Conservation (phyloP, 2,113 vertebrate genomes). For the Callopanchax toddi region DNA sequence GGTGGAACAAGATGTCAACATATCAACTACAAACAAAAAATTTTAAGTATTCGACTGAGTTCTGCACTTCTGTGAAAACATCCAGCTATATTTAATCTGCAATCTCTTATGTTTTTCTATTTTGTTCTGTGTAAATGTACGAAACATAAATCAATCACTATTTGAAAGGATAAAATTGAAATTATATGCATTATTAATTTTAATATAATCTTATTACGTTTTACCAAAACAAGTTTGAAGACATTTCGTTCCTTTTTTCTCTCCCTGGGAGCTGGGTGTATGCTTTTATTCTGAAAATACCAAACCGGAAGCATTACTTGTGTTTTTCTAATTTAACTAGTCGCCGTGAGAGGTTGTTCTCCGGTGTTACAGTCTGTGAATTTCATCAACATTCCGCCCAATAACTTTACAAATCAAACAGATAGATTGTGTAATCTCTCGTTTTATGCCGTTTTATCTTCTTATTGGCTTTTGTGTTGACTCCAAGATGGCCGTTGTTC, state of each 20-base stretch:
- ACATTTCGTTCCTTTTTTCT: too few relatives aligned
- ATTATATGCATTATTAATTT: too few relatives aligned
- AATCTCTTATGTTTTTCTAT: not conserved
- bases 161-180: too few relatives aligned
- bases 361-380: not conserved
- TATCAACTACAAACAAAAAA: too few relatives aligned
- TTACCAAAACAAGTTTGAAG: too few relatives aligned
- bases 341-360: not conserved
- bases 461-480: not conserved
- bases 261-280: too few relatives aligned
- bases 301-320: not conserved
- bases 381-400: not conserved
- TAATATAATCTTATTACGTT: too few relatives aligned
- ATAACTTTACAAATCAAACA: not conserved
- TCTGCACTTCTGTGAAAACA: too few relatives aligned
- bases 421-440: accelerated
- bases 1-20: too few relatives aligned
- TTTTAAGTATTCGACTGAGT: too few relatives aligned
- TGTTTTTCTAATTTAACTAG: accelerated
- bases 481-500: slow-evolving; percentile 7
- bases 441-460: not conserved
- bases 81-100: not conserved
- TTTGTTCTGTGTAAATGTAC: not conserved
- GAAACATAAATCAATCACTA: too few relatives aligned
- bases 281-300: slow-evolving; percentile 30